phyloP scores from a whole-genome alignment of 2,113 vertebrate species.

The Ciconia boyciana region DNA sequence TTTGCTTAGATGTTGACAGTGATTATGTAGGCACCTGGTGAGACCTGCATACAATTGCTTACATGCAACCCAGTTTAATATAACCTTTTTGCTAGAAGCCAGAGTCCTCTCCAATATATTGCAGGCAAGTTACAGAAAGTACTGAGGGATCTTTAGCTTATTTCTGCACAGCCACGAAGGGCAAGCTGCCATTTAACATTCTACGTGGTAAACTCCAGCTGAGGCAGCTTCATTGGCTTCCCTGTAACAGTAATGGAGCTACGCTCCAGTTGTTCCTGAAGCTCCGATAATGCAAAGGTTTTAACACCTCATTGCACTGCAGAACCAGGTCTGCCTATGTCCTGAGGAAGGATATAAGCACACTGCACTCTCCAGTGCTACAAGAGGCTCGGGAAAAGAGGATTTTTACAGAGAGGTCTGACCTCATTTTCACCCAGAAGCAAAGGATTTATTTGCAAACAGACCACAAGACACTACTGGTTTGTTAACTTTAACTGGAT shows the following conservation, averaged over 20 bases:
- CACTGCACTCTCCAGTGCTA: not conserved
- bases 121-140: not conserved
- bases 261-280: not conserved
- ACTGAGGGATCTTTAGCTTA: not conserved
- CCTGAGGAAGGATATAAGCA: not conserved
- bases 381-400: not conserved
- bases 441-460: not conserved
- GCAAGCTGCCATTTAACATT: not conserved
- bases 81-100: not conserved
- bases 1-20: not conserved
- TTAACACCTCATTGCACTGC: not conserved
- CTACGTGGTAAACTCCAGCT: not conserved
- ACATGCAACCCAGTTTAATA: not conserved
- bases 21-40: not conserved
- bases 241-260: not conserved
- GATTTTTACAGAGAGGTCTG: not conserved
- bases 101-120: not conserved
- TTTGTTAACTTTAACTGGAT: not conserved
- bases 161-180: not conserved
- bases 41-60: not conserved
- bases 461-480: not conserved
- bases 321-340: not conserved
- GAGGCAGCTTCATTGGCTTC: not conserved
- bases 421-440: not conserved
- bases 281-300: not conserved